Percentiles rank a stretch among this genome's conserved stretches.
phyloP scores from a whole-genome alignment of 2,797 vertebrate species.

The Falco biarmicus region DNA sequence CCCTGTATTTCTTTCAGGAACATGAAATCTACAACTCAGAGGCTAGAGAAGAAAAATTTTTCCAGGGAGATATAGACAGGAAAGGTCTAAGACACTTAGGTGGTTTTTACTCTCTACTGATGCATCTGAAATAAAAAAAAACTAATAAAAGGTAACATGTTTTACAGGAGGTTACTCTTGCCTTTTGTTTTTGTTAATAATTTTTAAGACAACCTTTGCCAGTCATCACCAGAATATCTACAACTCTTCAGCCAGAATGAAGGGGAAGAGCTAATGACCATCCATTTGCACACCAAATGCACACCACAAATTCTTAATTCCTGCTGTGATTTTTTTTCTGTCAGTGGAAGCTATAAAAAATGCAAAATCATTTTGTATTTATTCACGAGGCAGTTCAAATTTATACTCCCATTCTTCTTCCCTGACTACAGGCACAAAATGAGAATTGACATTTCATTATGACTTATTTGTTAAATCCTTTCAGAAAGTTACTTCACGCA shows the following conservation, averaged over 20 bases:
- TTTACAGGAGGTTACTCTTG: background rate
- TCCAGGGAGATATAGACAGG: background rate
- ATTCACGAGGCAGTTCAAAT: background rate
- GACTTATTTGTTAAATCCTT: background rate
- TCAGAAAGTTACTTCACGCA: background rate
- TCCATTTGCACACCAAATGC: rapidly evolving
- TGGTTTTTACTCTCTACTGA: background rate
- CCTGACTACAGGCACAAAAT: background rate
- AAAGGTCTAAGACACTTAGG: background rate
- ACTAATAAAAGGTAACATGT: background rate
- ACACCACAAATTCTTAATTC: background rate
- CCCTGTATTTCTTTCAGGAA: background rate
- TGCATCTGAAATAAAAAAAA: background rate
- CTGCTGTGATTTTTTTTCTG: background rate
- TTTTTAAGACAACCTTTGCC: background rate
- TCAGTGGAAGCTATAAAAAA: background rate
- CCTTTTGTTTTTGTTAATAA: background rate
- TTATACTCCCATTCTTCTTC: background rate
- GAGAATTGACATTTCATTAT: background rate
- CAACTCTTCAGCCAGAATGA: background rate
- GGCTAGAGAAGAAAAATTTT: background rate
- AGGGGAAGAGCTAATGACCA: background rate
- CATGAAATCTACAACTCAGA: background rate
- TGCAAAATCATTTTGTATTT: background rate
- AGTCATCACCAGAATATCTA: background rate